Base-by-base conservation (phyloP, 2,797 vertebrate species). In the Echiichthys vipera region DNA sequence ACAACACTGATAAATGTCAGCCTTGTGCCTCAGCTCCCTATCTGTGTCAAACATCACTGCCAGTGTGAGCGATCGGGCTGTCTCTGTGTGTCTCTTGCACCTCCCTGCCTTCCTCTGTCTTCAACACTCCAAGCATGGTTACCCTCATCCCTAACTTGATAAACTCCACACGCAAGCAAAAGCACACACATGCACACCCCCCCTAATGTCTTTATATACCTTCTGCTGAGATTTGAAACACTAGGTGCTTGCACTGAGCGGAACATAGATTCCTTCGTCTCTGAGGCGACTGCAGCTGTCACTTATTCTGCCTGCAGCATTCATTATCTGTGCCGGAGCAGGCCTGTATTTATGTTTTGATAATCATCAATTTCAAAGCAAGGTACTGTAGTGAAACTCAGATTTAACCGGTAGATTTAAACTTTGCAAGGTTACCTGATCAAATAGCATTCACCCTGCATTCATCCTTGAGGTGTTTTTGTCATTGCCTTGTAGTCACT, bases 1-100 rank as follows among this genome's bases (percentile, higher is more conserved):
- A 80, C 77, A 57, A 40, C 70, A 29, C 29, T 65, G 77, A 78
- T 80, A 80, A 85, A 86, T 84, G 80, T 84, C 70, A 77, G 50
- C 55, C n/a, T 58, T 25, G 45, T 55, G 62, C 74, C 57, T 36
- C 18, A 4, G 22, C 50, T 54, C 43, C 43, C 37, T 65, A 53
- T 76, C 45, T 66, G 71, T 58, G 42, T 62, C 56, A 49, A 77
- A 42, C 63, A 65, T 54, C 56, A 53, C 51, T 34, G 53, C 34
- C 37, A 12, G 40, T 29, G 51, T 40, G 66, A 61, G 47, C 25
- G 13, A 57, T 79, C 59, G 27, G 14, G 25, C 5, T 43, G 29
- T 63, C 55, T 75, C 4, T 18, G 36, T 71, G 42, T 11, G 39
- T 53, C 46, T 73, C 39, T 54, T 36, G 2, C 34, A 18, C 40